These are phyloP conservation scores for Monoplex corrugatus DNA, from an alignment of 2,888 invertebrate species.

Conservation along the genomic window DNA sequence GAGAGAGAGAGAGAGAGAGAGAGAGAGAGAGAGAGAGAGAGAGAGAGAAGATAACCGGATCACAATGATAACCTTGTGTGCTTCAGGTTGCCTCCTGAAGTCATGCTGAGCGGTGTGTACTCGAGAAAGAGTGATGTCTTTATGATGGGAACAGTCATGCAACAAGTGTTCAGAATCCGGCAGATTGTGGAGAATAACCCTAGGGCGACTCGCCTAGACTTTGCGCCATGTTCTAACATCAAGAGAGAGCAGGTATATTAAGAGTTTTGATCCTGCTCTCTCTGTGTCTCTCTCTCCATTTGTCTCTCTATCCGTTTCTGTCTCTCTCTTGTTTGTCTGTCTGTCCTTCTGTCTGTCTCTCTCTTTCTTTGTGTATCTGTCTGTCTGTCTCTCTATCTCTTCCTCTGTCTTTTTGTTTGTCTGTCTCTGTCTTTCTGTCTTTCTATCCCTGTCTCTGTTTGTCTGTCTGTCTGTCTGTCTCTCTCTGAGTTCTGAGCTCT, in stretches of 20 bases:
- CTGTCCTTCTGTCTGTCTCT: too few relatives aligned
- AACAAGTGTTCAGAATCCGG: slow-evolving; percentile 13
- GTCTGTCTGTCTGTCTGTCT: too few relatives aligned
- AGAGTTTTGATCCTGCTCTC: not conserved
- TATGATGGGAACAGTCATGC: slow-evolving; percentile 35
- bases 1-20: too few relatives aligned
- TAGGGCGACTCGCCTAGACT: not conserved
- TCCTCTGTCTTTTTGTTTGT: too few relatives aligned
- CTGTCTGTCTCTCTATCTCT: too few relatives aligned
- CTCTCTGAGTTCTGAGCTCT: too few relatives aligned
- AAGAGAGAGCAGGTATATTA: slow-evolving; percentile 12
- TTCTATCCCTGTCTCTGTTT: too few relatives aligned
- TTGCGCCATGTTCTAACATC: slow-evolving; percentile 11
- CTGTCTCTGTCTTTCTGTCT: too few relatives aligned
- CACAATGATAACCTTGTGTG: too few relatives aligned
- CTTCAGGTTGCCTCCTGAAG: slow-evolving; percentile 37
- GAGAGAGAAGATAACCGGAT: too few relatives aligned
- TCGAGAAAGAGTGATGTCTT: slow-evolving; percentile 34
- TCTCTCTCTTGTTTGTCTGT: not conserved
- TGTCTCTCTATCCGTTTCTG: not conserved
- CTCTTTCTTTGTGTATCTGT: too few relatives aligned
- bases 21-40: too few relatives aligned
- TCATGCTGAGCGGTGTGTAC: slow-evolving; percentile 31
- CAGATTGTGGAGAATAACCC: not conserved
- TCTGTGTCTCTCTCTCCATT: not conserved